Base-by-base conservation (phyloP, 92 coral and sea anemone species). In the Epizoanthus rinbou region DNA sequence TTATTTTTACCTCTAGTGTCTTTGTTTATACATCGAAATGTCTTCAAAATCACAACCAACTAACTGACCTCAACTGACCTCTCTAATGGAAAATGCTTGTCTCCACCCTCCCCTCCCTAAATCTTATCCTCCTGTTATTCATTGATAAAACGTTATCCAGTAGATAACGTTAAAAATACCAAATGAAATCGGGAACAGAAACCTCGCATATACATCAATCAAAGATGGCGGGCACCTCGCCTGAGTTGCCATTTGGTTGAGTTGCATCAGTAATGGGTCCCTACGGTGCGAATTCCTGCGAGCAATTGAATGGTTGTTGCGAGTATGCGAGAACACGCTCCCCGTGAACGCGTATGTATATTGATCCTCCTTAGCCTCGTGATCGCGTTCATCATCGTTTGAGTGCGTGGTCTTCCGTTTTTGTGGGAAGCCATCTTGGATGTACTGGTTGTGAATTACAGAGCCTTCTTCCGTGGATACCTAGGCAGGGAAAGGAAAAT, bases 341-440 rank as follows among this genome's bases (percentile, higher is more conserved):
- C 69, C 69, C 5, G 68, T 76, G 11, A 76, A 76, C 10, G 69
- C 23, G 35, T 58, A 76, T 8, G 68, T 58, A 39, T 59, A 35
- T n/a, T 31, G 41, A 10, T 64, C 35, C 33, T n/a, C 24, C 18
- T 76, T 39, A 18, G 6, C 57, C 56, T 11, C 69, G 19, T 58
- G 37, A 11, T 76, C 57, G 37, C 17, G 64, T 19, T 58, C 68
- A 14, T 59, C 81, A 1, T 71, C 52, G 76, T 60, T 57, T 17
- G 80, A 18, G 64, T 52, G 81, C 24, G 69, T n/a, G 2, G 54
- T 76, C 6, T 76, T 57, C 43, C 69, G 81, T 53, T 76, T 76
- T 60, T 59, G 59, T n/a, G 64, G 69, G 62, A 76, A 58, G 10
- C 69, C 69, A 59, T 76, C 81, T 76, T 76, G 81, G 64, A 76